Percentiles rank a stretch among this genome's conserved stretches.
phyloP scores from a whole-genome alignment of 2,888 invertebrate species.

The Parnassius apollo region DNA sequence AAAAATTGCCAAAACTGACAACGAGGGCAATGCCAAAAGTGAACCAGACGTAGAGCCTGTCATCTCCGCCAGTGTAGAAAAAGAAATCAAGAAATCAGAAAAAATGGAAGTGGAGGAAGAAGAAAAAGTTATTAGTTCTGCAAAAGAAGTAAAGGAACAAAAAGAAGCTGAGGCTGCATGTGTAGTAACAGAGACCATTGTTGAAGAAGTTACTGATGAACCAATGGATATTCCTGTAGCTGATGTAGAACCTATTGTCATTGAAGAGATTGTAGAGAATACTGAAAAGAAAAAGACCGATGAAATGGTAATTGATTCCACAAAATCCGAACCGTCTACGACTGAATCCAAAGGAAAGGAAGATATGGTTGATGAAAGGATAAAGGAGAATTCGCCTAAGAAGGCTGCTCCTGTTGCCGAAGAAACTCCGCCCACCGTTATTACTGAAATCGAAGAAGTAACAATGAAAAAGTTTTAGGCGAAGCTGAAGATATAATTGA shows the following conservation, averaged over 20 bases:
- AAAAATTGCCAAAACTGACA: conserved; percentile 78
- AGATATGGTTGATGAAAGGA: conserved; percentile 39
- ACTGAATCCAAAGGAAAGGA: conserved; percentile 26
- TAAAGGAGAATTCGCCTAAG: conserved; percentile 33
- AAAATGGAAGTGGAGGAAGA: conserved; percentile 58
- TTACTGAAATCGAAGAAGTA: conserved; percentile 63
- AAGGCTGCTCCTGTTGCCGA: conserved; percentile 39
- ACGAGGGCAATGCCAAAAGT: conserved; percentile 53
- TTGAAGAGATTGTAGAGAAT: conserved; percentile 42
- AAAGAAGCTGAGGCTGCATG: conserved; percentile 25
- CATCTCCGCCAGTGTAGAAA: conserved; percentile 30
- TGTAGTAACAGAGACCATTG: conserved; percentile 39
- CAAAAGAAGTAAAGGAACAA: conserved; percentile 35
- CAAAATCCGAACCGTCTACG: conserved; percentile 35
- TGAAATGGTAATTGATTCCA: conserved; percentile 43
- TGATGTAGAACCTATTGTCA: conserved; percentile 46
- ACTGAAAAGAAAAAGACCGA: conserved; percentile 52
- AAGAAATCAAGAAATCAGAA: conserved; percentile 39
- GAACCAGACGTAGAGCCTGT: conserved; percentile 36
- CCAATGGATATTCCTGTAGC: conserved; percentile 41
- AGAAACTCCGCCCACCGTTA: conserved; percentile 43
- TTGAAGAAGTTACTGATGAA: conserved; percentile 50
- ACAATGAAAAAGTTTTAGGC: conserved; percentile 49
- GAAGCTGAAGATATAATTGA: conserved; percentile 57
- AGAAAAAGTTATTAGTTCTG: conserved; percentile 35